Evolutionary conservation across 64 coral and sea anemone genomes (phyloP), one percentile per base, ranked within the genome.

Genomic region (Acropora tenuis): DNA sequence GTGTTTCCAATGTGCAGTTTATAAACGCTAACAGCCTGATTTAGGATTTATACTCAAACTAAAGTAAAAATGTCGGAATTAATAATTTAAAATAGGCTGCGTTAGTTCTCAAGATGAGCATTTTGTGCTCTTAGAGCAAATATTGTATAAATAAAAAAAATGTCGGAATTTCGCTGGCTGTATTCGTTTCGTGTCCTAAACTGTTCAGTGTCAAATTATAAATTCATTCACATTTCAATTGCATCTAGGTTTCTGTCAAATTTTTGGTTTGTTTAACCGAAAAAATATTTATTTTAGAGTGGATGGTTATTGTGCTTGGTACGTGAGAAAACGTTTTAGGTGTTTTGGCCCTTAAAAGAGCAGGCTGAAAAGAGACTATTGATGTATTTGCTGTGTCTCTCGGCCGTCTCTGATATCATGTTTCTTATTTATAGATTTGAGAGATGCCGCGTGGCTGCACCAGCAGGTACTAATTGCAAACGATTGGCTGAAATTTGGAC

Each of bases 211-310:
- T 71, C 30, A 15, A 5, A 15, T 19, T 63, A 30, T 30, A 30
- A 30, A 30, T 30, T 30, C 30, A 30, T 30, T 30, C 30, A 30
- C 30, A 30, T 0, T 76, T 47, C 74, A 44, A 76, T 10, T 46
- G 20, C 11, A 10, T 43, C 9, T 15, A 9, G 47, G 41, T 48
- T 84, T 68, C 1, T 16, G 5, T 67, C 43, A 43, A 17, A 66
- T n/a, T 5, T 18, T 18, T 71, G 30, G 82, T 85, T 85, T 71
- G 82, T 85, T 50, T 49, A 71, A 13, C 16, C 48, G 16, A 85
- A 50, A 20, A 85, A 85, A 85, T 85, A 71, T 17, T 85, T 69
- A 30, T 30, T 12, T 5, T n/a, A 5, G 30, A 43, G 3, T 19
- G 61, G 13, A 48, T 48, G 69, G 43, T 12, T 71, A 49, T 71